These are phyloP conservation scores for Calephelis perditalis DNA, from an alignment of 2,888 invertebrate species.

Conservation along the genomic window DNA sequence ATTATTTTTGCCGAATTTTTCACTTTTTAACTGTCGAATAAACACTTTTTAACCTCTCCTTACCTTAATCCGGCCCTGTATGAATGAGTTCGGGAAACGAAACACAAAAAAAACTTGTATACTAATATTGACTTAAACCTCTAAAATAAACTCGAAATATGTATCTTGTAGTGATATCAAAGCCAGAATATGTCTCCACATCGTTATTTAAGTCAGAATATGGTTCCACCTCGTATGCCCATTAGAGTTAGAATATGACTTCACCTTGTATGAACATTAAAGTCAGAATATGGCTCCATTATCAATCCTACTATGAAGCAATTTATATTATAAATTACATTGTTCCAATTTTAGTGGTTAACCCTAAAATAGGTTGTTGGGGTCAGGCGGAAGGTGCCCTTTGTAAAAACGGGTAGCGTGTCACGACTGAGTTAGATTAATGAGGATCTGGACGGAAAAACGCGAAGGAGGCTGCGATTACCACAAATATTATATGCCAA, in stretches of 20 bases:
- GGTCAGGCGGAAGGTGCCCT: conserved; percentile 14
- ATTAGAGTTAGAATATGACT: background rate
- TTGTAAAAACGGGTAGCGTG: conserved; percentile 19
- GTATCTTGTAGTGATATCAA: background rate
- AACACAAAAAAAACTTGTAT: too few species aligned
- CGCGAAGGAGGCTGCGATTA: conserved; percentile 18
- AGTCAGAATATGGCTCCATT: conserved; percentile 6
- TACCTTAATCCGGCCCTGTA: too few species aligned
- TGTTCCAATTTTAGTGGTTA: conserved; percentile 13
- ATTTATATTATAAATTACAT: conserved; percentile 12
- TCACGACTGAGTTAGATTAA: conserved; percentile 21
- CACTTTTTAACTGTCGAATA: too few species aligned
- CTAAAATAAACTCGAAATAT: too few species aligned
- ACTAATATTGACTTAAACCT: too few species aligned
- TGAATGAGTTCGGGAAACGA: too few species aligned
- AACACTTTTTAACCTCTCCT: too few species aligned
- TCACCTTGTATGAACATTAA: background rate
- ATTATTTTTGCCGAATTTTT: too few species aligned
- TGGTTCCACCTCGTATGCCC: background rate
- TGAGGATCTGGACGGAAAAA: conserved; percentile 16
- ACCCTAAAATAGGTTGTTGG: conserved; percentile 18
- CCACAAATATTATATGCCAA: conserved; percentile 17
- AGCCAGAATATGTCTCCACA: too few species aligned
- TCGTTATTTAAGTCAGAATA: background rate
- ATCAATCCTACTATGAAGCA: conserved; percentile 8